Conservation (phyloP, 1,140 invertebrate genomes). For the Acromyrmex heyeri region DNA sequence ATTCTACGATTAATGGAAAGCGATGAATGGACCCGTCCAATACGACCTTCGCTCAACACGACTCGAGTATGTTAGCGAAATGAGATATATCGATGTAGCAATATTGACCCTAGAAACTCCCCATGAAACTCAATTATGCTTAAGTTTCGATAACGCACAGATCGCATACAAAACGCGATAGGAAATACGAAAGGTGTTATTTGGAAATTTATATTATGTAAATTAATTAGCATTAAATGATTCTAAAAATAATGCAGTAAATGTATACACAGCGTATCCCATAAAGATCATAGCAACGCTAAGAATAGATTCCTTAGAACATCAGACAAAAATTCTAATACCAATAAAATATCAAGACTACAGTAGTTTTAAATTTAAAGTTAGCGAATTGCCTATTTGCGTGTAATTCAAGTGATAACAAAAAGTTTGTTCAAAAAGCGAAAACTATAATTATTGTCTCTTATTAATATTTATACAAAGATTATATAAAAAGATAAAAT, state of each 20-base stretch:
- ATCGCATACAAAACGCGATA: background rate
- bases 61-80: conserved; percentile 51
- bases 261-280: background rate
- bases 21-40: conserved; percentile 16
- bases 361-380: too few species aligned
- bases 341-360: too few species aligned
- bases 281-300: too few species aligned
- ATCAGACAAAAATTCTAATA: too few species aligned
- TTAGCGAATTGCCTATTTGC: too few species aligned
- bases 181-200: background rate
- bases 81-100: conserved; percentile 49
- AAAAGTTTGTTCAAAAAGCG: too few species aligned
- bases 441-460: too few species aligned
- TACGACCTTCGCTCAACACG: conserved; percentile 23
- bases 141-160: conserved; percentile 30
- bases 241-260: background rate
- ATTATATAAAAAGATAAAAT: too few species aligned
- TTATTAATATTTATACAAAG: too few species aligned
- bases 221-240: conserved; percentile 11
- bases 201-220: background rate
- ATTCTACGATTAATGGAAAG: conserved; percentile 29
- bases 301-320: too few species aligned
- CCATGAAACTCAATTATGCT: conserved; percentile 48
- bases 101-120: conserved; percentile 43
- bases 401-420: too few species aligned